These are phyloP conservation scores for Prionace glauca DNA, from an alignment of 2,797 vertebrate species.

Conservation along the genomic window DNA sequence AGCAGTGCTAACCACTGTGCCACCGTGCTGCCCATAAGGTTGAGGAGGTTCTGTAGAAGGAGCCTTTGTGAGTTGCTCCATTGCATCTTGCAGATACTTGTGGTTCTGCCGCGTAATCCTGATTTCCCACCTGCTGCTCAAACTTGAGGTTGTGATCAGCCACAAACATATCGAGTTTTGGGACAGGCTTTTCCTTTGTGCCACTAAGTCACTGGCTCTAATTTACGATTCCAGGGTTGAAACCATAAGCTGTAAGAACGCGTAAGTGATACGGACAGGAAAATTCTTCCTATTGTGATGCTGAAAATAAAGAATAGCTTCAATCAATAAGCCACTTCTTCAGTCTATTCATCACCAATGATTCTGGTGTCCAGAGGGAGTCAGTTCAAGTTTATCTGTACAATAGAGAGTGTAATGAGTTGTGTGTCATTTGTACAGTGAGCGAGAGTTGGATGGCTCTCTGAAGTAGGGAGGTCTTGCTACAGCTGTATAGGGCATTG, in stretches of 20 bases:
- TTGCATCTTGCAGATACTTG: neutral
- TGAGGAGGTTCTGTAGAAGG: neutral
- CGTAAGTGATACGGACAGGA: neutral
- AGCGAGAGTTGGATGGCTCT: neutral
- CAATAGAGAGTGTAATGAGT: neutral
- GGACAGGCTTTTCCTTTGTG: neutral
- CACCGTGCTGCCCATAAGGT: too few relatives aligned
- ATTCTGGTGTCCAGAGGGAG: neutral
- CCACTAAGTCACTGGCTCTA: neutral
- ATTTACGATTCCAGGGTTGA: neutral
- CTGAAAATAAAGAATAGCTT: neutral
- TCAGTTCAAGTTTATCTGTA: neutral
- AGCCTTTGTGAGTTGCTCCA: neutral
- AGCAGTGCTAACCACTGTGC: too few relatives aligned
- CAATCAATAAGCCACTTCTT: neutral
- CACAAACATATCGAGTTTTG: neutral
- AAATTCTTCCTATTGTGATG: neutral
- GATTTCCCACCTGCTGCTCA: neutral
- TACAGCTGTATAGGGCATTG: too few relatives aligned
- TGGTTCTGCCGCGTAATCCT: neutral
- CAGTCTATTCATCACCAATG: neutral
- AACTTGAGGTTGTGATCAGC: neutral
- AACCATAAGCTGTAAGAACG: neutral
- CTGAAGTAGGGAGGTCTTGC: too few relatives aligned
- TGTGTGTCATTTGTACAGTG: neutral